These are phyloP conservation scores for Carduelis carduelis DNA, from an alignment of 2,797 vertebrate species.

Conservation along the genomic window DNA sequence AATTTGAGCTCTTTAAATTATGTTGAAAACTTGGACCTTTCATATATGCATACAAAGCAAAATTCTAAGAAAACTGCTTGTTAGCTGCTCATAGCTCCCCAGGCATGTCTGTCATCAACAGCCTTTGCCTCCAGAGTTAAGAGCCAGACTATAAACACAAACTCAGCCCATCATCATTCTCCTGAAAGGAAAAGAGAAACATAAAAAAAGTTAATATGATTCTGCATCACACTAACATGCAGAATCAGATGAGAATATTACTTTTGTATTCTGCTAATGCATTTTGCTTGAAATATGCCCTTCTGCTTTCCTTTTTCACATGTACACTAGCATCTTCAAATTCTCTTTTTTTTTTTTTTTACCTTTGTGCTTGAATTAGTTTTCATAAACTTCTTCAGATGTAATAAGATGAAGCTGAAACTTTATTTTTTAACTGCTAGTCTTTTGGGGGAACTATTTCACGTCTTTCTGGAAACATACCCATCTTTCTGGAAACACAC, in stretches of 20 bases:
- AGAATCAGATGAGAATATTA: background rate
- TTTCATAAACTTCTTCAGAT: background rate
- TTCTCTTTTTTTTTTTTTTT: background rate
- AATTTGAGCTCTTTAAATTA: background rate
- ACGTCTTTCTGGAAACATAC: background rate
- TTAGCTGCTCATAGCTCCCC: background rate
- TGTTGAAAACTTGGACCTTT: background rate
- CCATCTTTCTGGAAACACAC: background rate
- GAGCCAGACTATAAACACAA: background rate
- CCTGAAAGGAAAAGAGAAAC: slow-evolving; percentile 20
- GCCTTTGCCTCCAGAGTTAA: background rate
- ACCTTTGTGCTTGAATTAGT: background rate
- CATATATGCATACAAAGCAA: background rate
- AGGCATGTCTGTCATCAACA: background rate
- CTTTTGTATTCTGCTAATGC: background rate
- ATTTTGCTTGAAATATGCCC: background rate
- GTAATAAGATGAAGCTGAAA: background rate
- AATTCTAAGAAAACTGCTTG: background rate
- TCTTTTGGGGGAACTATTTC: background rate
- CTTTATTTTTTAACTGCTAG: background rate
- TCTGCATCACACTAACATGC: background rate
- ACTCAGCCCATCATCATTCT: slow-evolving; percentile 4
- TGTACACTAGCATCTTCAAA: background rate
- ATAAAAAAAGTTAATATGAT: background rate
- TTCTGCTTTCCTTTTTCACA: slow-evolving; percentile 4